Evolutionary conservation across 2,113 vertebrate species (phyloP).

Genomic region (Tenrec ecaudatus): DNA sequence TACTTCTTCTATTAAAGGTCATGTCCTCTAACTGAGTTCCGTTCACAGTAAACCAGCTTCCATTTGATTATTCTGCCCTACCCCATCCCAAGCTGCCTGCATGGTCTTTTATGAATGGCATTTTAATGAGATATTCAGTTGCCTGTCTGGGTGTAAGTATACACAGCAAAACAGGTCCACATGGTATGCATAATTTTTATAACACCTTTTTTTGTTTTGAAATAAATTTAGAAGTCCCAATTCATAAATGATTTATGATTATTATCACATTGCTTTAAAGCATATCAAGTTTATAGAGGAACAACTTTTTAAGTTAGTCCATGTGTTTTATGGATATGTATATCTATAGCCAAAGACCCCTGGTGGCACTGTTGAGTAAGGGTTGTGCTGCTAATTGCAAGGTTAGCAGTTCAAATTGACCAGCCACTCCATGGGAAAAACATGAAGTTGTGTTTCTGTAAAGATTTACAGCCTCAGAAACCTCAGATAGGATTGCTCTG

Average conservation of each 20-base stretch:
- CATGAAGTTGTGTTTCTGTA: too few species aligned
- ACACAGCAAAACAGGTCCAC: background rate
- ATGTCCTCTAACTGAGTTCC: conserved; percentile 52
- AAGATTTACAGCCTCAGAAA: too few species aligned
- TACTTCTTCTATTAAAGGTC: conserved; percentile 29
- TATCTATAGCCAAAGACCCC: too few species aligned
- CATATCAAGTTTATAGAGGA: background rate
- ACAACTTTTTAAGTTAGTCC: conserved; percentile 36
- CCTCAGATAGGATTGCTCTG: too few species aligned
- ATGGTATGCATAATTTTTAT: conserved; percentile 23
- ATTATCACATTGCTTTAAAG: background rate
- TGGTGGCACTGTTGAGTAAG: too few species aligned
- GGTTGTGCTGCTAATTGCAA: too few species aligned
- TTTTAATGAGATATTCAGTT: background rate
- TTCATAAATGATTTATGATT: background rate
- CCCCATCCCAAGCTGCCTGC: background rate
- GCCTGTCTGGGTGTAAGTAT: background rate
- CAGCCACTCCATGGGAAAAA: too few species aligned
- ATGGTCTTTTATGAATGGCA: conserved; percentile 29
- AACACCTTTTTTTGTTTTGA: conserved; percentile 20
- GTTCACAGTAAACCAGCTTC: conserved; percentile 19
- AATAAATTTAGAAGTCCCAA: conserved; percentile 36
- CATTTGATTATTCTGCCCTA: background rate
- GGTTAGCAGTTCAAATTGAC: too few species aligned
- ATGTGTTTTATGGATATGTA: background rate